Percentiles rank a stretch among this genome's conserved stretches.
Conservation (phyloP, 2,113 vertebrate species). For the Falco punctatus region DNA sequence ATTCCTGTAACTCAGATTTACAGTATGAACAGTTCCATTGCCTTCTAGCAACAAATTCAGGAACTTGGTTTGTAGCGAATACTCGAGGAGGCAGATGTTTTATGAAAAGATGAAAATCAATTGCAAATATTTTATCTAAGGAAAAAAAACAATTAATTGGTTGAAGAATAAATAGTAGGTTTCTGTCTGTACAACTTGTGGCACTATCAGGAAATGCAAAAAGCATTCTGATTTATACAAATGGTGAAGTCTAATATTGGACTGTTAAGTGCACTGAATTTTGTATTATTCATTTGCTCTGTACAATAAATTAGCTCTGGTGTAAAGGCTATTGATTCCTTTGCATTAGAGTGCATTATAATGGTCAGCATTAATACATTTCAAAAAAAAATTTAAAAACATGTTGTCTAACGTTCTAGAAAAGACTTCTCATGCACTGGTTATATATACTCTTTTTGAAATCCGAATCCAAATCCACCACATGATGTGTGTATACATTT, state of each 20-base stretch:
- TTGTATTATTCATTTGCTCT: not conserved
- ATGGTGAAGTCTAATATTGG: not conserved
- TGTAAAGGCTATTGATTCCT: not conserved
- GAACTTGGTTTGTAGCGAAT: not conserved
- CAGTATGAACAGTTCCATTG: not conserved
- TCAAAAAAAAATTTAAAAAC: not conserved
- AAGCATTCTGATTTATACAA: not conserved
- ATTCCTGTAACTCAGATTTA: not conserved
- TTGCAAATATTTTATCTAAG: not conserved
- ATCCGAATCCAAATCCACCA: not conserved
- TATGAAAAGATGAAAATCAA: not conserved
- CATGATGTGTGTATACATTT: rapidly evolving
- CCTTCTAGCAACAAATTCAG: not conserved
- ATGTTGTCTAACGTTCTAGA: not conserved
- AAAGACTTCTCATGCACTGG: not conserved
- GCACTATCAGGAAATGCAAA: not conserved
- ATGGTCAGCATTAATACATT: not conserved
- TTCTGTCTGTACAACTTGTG: not conserved
- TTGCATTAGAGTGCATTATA: not conserved
- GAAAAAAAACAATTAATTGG: not conserved
- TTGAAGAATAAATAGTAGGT: not conserved
- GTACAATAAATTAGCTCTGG: not conserved
- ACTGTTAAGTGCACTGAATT: not conserved
- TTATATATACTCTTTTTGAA: not conserved
- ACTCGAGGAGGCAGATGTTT: not conserved